Evolutionary conservation across 2,113 vertebrate species (phyloP).

Genomic region (Microtus ochrogaster): DNA sequence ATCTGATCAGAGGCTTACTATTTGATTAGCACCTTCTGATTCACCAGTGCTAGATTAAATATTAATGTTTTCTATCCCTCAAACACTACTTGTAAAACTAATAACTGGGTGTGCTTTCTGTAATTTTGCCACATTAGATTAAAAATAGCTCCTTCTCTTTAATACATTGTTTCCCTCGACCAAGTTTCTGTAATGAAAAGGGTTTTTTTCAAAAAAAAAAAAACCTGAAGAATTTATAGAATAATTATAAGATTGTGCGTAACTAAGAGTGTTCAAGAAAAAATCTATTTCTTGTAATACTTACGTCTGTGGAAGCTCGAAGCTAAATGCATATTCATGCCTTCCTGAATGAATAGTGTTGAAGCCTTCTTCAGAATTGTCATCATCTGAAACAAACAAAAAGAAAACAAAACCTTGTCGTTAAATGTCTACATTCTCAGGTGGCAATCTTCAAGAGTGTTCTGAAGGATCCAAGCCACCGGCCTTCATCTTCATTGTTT

Average conservation of each 20-base stretch:
- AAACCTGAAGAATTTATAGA: conserved; percentile 7
- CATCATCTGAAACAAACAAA: conserved; percentile 91
- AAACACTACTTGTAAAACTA: background rate
- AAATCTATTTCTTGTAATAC: conserved; percentile 69
- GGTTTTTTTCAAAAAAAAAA: conserved; percentile 78
- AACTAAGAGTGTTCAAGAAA: background rate
- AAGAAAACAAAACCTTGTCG: background rate
- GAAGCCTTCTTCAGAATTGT: conserved; percentile 98
- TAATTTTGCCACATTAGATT: background rate
- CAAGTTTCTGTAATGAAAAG: conserved; percentile 85
- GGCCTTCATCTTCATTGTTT: background rate
- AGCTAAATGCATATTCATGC: conserved; percentile 99
- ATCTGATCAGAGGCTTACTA: background rate
- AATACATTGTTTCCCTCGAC: conserved; percentile 75
- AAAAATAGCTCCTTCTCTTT: conserved; percentile 83
- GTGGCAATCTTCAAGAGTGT: background rate
- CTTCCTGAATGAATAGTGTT: conserved; percentile 98
- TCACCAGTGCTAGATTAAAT: conserved; percentile 9
- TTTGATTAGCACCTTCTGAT: background rate
- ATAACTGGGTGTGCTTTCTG: conserved; percentile 23
- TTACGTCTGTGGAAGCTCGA: conserved; percentile 99
- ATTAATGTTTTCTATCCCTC: background rate
- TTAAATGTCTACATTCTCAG: background rate
- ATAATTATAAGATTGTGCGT: background rate
- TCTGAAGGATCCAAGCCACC: background rate